These are phyloP conservation scores for Euzetes globulus DNA, from an alignment of 2,888 invertebrate species.

Conservation along the genomic window DNA sequence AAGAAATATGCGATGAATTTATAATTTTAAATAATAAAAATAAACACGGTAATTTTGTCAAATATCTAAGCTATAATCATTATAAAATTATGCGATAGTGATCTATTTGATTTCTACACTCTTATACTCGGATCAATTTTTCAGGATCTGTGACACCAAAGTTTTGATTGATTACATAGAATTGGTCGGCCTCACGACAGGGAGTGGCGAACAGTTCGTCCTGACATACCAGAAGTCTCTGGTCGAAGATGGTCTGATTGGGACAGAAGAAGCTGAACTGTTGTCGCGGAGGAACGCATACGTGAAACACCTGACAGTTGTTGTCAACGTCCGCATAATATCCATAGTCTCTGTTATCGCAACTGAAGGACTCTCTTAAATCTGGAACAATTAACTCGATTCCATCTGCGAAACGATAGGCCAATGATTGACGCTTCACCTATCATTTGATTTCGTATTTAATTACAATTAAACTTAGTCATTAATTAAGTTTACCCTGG, in stretches of 20 bases:
- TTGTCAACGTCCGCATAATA: constrained; percentile 42
- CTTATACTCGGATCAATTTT: constrained; percentile 2
- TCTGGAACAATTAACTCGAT: constrained; percentile 52
- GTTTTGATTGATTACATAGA: constrained; percentile 42
- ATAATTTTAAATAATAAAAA: too few species aligned
- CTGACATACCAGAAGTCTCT: constrained; percentile 42
- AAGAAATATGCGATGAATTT: too few species aligned
- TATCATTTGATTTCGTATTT: not conserved
- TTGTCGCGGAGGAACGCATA: constrained; percentile 38
- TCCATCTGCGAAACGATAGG: constrained; percentile 32
- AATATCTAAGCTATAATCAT: too few species aligned
- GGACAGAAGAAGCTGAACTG: constrained; percentile 41
- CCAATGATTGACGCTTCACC: constrained; percentile 30
- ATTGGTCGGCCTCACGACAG: constrained; percentile 42
- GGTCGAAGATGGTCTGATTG: constrained; percentile 43
- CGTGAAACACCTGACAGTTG: constrained; percentile 41
- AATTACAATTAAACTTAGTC: not conserved
- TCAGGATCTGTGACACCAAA: constrained; percentile 40
- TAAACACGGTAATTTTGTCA: too few species aligned
- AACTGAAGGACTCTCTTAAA: constrained; percentile 44
- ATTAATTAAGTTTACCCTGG: not conserved
- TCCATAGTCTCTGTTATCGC: constrained; percentile 43
- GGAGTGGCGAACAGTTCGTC: constrained; percentile 42
- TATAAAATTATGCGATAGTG: too few species aligned
- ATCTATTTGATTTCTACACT: too few species aligned